A percentile compares a stretch with the other conserved stretches of the same genome.
Conservation (phyloP, 1,140 invertebrate species). For the Cyphomyrmex costatus region DNA sequence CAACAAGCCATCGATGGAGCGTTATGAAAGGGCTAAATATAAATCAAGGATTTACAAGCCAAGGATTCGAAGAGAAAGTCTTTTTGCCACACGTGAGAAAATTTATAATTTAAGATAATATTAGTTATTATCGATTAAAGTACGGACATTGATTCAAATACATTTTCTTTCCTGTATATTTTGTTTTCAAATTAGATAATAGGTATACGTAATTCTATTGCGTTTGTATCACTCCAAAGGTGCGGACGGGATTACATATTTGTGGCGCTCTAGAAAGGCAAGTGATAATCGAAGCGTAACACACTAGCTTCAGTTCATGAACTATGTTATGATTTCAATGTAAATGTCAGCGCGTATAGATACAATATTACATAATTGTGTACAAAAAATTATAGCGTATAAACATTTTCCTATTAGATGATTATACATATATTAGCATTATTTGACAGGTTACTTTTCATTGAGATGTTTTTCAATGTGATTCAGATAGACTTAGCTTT, state of each 20-base stretch:
- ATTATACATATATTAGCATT: not conserved
- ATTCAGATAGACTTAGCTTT: not conserved
- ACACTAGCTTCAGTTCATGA: conserved; percentile 23
- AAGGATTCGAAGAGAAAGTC: conserved; percentile 29
- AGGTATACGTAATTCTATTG: not conserved
- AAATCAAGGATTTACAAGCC: conserved; percentile 35
- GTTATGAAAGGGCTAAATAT: conserved; percentile 18
- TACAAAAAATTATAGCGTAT: not conserved
- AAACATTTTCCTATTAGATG: not conserved
- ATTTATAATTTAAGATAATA: not conserved
- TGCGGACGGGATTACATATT: conserved; percentile 11
- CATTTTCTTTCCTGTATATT: not conserved
- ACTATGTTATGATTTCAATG: conserved; percentile 70
- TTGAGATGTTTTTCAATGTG: not conserved
- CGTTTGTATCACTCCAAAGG: not conserved
- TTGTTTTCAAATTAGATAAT: conserved; percentile 27
- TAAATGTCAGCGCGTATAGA: conserved; percentile 70
- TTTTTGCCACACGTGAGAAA: not conserved
- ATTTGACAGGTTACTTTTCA: not conserved
- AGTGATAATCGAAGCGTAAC: conserved; percentile 61
- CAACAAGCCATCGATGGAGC: not conserved
- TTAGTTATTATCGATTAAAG: not conserved
- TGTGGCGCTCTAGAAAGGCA: conserved; percentile 66
- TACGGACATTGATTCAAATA: not conserved
- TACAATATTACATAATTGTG: conserved; percentile 21